Conservation (phyloP, 2,888 invertebrate species). For the Apotomis capreana region DNA sequence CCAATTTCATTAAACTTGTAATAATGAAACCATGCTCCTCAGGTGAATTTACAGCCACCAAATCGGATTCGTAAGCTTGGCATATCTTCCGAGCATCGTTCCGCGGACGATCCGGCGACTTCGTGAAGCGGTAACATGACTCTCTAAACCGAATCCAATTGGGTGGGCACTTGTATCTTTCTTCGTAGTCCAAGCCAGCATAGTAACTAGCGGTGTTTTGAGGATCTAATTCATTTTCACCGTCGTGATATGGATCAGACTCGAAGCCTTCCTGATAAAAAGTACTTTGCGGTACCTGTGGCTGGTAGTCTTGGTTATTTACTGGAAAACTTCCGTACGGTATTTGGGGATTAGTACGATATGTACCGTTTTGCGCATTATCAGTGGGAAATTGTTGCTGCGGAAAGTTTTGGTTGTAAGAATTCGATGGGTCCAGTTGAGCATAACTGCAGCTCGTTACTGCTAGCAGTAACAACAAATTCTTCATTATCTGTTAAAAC, state of each 20-base stretch:
- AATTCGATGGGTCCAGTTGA: conserved; percentile 64
- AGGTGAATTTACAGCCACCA: conserved; percentile 89
- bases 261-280: conserved; percentile 71
- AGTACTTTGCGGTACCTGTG: conserved; percentile 63
- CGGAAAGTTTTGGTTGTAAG: conserved; percentile 68
- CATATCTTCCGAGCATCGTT: conserved; percentile 93
- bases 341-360: conserved; percentile 67
- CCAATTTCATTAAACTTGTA: conserved; percentile 90
- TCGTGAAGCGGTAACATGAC: conserved; percentile 95
- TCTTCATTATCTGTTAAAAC: conserved; percentile 64
- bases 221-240: conserved; percentile 71
- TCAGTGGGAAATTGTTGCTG: conserved; percentile 60
- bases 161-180: conserved; percentile 87
- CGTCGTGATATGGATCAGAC: conserved; percentile 65
- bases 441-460: conserved; percentile 63
- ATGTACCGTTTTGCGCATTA: conserved; percentile 64
- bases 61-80: conserved; percentile 91
- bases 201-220: conserved; percentile 71
- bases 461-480: conserved; percentile 60
- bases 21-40: conserved; percentile 95
- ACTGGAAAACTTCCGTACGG: conserved; percentile 76
- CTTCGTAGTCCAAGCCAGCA: conserved; percentile 74
- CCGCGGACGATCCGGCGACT: conserved; percentile 91
- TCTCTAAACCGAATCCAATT: conserved; percentile 93
- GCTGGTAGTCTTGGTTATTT: conserved; percentile 66